Evolutionary conservation across 2,888 invertebrate species (phyloP).

Genomic region (Troides oblongomaculatus): DNA sequence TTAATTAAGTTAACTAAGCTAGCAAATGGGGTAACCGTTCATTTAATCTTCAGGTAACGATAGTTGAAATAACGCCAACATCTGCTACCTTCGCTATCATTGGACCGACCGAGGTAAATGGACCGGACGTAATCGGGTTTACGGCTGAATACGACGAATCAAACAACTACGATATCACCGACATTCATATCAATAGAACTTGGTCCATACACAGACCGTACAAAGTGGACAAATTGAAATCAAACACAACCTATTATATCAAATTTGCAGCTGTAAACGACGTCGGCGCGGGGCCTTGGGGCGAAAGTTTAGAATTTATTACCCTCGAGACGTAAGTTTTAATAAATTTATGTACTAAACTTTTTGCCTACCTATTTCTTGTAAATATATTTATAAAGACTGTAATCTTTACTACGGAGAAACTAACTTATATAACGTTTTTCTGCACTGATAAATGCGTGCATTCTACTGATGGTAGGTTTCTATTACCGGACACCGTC

Average conservation of each 20-base stretch:
- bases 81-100: constrained; percentile 54
- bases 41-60: constrained; percentile 44
- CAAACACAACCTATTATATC: constrained; percentile 56
- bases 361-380: constrained; percentile 11
- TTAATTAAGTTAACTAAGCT: constrained; percentile 24
- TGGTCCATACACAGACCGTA: constrained; percentile 59
- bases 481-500: no score
- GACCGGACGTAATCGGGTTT: constrained; percentile 56
- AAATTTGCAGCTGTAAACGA: constrained; percentile 63
- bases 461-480: no score
- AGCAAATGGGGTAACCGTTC: constrained; percentile 5
- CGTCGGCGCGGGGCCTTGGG: constrained; percentile 59
- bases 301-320: constrained; percentile 44
- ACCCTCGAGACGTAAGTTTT: constrained; percentile 64
- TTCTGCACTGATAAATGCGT: background rate
- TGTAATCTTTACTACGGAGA: background rate
- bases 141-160: constrained; percentile 60
- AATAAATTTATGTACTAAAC: constrained; percentile 25
- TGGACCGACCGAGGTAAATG: constrained; percentile 42
- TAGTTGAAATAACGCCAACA: constrained; percentile 47
- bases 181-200: constrained; percentile 62
- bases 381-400: background rate
- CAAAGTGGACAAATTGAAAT: constrained; percentile 56
- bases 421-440: background rate
- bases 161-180: constrained; percentile 53